Evolutionary conservation across 2,797 vertebrate species (phyloP).

Genomic region (Triplophysa yarkandensis): DNA sequence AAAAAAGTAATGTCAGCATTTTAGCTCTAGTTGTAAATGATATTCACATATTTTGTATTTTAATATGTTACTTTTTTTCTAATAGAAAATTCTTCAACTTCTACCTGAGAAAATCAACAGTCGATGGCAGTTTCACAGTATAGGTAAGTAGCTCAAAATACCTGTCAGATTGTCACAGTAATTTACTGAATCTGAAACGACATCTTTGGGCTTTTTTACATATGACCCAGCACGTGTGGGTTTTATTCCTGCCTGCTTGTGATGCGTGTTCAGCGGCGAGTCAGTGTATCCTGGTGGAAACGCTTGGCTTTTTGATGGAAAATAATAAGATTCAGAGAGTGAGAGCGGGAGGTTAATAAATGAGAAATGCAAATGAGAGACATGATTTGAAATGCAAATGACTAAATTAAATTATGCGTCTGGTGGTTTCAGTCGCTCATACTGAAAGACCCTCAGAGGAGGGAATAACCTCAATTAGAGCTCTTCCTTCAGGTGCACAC

Average conservation of each 20-base stretch:
- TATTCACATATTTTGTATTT: background rate
- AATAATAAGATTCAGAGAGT: constrained; percentile 71
- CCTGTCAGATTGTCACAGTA: background rate
- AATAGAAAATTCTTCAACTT: constrained; percentile 96
- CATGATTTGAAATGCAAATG: constrained; percentile 78
- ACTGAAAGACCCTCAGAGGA: constrained; percentile 61
- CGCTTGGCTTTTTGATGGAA: constrained; percentile 62
- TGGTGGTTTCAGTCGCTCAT: constrained; percentile 64
- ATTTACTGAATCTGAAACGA: background rate
- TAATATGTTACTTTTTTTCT: constrained; percentile 59
- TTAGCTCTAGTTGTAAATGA: background rate
- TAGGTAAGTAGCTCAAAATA: constrained; percentile 83
- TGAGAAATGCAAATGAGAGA: constrained; percentile 73
- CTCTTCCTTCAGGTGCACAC: constrained; percentile 24
- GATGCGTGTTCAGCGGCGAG: constrained; percentile 27
- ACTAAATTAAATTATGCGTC: constrained; percentile 72
- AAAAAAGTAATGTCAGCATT: no score
- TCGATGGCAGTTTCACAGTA: constrained; percentile 99
- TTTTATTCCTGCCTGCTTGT: constrained; percentile 13
- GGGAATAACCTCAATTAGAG: constrained; percentile 71
- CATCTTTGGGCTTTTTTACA: background rate
- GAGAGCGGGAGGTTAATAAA: constrained; percentile 64
- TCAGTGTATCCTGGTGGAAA: constrained; percentile 55
- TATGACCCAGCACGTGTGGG: background rate
- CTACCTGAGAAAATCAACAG: constrained; percentile 98